These are phyloP conservation scores for Linepithema humile DNA, from an alignment of 1,140 invertebrate species.

Conservation along the genomic window DNA sequence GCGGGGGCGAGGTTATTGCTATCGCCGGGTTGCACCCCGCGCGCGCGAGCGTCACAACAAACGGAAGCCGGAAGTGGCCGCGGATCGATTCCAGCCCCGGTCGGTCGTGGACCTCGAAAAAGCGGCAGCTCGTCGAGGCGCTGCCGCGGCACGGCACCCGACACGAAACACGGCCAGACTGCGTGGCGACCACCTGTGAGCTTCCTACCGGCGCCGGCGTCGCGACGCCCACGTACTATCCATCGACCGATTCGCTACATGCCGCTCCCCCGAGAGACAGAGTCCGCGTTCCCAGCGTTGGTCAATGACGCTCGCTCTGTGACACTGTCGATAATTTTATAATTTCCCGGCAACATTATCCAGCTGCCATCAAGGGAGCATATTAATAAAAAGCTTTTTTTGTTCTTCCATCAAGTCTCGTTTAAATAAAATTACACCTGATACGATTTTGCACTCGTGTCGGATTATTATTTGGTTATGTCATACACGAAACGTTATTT, in stretches of 20 bases:
- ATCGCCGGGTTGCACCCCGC: slow-evolving; percentile 11
- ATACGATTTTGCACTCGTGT: too few species aligned
- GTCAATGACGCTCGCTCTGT: slow-evolving; percentile 55
- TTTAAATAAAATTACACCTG: background rate
- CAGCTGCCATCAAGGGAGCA: background rate
- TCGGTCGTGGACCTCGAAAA: slow-evolving; percentile 78
- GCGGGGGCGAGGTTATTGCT: slow-evolving; percentile 46
- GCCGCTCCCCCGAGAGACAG: slow-evolving; percentile 9
- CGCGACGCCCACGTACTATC: slow-evolving; percentile 70
- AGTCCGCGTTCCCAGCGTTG: slow-evolving; percentile 29
- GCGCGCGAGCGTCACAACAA: slow-evolving; percentile 74
- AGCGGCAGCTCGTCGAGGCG: slow-evolving; percentile 60
- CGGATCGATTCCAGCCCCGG: slow-evolving; percentile 64
- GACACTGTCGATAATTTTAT: slow-evolving; percentile 34
- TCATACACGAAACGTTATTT: too few species aligned
- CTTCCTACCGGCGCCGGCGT: slow-evolving; percentile 76
- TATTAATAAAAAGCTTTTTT: background rate
- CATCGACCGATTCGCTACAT: slow-evolving; percentile 62
- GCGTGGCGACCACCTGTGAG: slow-evolving; percentile 81
- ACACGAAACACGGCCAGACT: slow-evolving; percentile 76
- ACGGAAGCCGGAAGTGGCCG: slow-evolving; percentile 72
- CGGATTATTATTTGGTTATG: too few species aligned
- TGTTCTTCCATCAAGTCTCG: background rate
- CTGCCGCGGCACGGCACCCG: slow-evolving; percentile 61
- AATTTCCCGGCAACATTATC: background rate